Conservation (phyloP, 2,888 invertebrate genomes). For the Eupithecia inturbata region DNA sequence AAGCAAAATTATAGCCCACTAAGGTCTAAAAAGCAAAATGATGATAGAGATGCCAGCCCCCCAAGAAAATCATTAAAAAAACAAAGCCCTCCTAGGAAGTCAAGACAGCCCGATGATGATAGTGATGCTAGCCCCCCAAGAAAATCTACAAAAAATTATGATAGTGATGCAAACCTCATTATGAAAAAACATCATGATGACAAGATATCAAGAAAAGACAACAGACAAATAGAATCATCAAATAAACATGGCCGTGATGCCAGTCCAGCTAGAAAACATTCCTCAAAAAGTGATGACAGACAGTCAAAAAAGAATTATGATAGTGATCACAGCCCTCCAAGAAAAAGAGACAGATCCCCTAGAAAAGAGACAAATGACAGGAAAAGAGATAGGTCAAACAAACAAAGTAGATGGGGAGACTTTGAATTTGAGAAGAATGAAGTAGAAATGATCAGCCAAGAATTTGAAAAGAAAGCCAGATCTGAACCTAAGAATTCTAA, state of each 20-base stretch:
- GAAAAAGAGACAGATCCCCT: slow-evolving; percentile 48
- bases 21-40: slow-evolving; percentile 41
- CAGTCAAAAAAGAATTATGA: slow-evolving; percentile 50
- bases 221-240: slow-evolving; percentile 4
- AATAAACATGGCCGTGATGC: slow-evolving; percentile 16
- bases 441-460: slow-evolving; percentile 44
- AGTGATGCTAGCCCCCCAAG: neutral
- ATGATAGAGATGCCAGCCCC: slow-evolving; percentile 68
- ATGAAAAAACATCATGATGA: slow-evolving; percentile 11
- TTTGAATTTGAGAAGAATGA: slow-evolving; percentile 37
- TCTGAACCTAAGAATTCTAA: slow-evolving; percentile 33
- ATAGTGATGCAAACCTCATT: slow-evolving; percentile 15
- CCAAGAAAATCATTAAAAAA: slow-evolving; percentile 44
- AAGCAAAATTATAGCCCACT: slow-evolving; percentile 17
- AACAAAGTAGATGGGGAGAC: slow-evolving; percentile 43
- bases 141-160: slow-evolving; percentile 19
- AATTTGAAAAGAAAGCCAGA: slow-evolving; percentile 35
- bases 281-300: slow-evolving; percentile 9
- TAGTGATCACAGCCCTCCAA: slow-evolving; percentile 64
- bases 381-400: slow-evolving; percentile 36
- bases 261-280: slow-evolving; percentile 24
- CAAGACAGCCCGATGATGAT: neutral
- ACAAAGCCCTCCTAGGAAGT: slow-evolving; percentile 53
- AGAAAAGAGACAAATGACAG: slow-evolving; percentile 46
- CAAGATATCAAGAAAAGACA: slow-evolving; percentile 12